Base-by-base conservation (phyloP, 2,888 invertebrate genomes). In the Amiota communis region DNA sequence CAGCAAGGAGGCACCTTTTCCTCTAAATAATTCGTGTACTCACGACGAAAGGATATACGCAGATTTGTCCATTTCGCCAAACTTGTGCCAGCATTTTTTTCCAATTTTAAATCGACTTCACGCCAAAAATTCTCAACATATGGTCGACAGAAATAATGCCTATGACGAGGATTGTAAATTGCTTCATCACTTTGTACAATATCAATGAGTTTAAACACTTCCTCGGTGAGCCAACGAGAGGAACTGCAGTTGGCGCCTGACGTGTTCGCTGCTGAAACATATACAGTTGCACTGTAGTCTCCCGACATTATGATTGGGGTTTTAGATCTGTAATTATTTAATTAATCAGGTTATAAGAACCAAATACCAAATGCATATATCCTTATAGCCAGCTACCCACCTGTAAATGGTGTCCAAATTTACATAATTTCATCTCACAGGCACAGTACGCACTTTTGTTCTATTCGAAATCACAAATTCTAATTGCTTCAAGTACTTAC, bases 121-220 rank as follows among this genome's bases (percentile, higher is more conserved):
- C 88, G 86, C 89, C 89, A 89, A 68, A 89, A 88, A 77, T 88
- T 89, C 71, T 89, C 89, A 13, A 89, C 89, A 76, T 88, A 89
- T 0, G 89, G 88, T 6, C 89, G 83, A 74, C 89, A 89, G 68
- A 89, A 89, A 74, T 89, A 89, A 72, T 89, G 88, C 68, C 88
- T 89, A 65, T 89, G 88, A 2, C 88, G 77, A 0, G 89, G 88
- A 85, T 89, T 89, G 74, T 89, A 89, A 46, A 89, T 88, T 2
- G 88, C 88, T 69, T 88, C 89, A 82, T 89, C 88, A 61, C 86
- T 81, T 73, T 87, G 87, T 23, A 89, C 89, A 77, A 88, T 82
- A 76, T 89, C 89, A 76, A 89, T 88, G 74, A 89, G 75, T 72
- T 85, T 87, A 67, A 88, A 88, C 3, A 89, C 88, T 46, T 88